A percentile compares a stretch with the other conserved stretches of the same genome.
phyloP scores from a whole-genome alignment of 2,113 vertebrate species.

The Numida meleagris region DNA sequence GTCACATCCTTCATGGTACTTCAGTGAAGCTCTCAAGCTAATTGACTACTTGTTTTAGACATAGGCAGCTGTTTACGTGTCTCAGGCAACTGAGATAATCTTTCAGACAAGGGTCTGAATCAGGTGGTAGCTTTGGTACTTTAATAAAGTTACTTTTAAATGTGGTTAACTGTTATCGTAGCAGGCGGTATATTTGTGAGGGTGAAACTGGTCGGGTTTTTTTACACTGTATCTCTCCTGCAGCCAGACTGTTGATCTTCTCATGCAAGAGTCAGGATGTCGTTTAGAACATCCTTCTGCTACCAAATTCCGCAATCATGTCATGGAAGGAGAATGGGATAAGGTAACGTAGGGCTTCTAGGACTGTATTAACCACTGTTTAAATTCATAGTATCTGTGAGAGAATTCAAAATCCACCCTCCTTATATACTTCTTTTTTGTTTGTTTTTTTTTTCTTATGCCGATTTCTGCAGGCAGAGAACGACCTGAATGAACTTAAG shows the following conservation, averaged over 20 bases:
- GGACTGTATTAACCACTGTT: constrained; percentile 77
- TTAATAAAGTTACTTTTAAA: constrained; percentile 23
- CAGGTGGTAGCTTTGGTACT: constrained; percentile 5
- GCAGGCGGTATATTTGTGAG: constrained; percentile 70
- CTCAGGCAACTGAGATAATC: not conserved
- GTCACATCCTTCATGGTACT: constrained; percentile 46
- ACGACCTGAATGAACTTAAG: constrained; percentile 97
- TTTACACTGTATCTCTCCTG: constrained; percentile 86
- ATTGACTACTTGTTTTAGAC: not conserved
- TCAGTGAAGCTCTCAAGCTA: constrained; percentile 41
- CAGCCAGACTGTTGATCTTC: constrained; percentile 99
- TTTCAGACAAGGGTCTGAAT: not conserved
- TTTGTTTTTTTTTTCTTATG: constrained; percentile 52
- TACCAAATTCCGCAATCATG: constrained; percentile 99
- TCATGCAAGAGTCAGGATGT: constrained; percentile 99
- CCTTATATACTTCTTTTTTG: constrained; percentile 21
- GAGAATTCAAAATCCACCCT: constrained; percentile 56
- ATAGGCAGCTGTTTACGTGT: constrained; percentile 10
- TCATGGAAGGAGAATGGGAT: constrained; percentile 99
- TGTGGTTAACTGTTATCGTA: constrained; percentile 59
- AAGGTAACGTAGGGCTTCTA: constrained; percentile 89
- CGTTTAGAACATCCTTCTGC: constrained; percentile 98
- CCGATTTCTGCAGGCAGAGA: constrained; percentile 89
- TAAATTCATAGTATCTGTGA: constrained; percentile 62
- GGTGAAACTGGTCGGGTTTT: constrained; percentile 77